Conservation (phyloP, 2,113 vertebrate genomes). For the Ranitomeya variabilis region DNA sequence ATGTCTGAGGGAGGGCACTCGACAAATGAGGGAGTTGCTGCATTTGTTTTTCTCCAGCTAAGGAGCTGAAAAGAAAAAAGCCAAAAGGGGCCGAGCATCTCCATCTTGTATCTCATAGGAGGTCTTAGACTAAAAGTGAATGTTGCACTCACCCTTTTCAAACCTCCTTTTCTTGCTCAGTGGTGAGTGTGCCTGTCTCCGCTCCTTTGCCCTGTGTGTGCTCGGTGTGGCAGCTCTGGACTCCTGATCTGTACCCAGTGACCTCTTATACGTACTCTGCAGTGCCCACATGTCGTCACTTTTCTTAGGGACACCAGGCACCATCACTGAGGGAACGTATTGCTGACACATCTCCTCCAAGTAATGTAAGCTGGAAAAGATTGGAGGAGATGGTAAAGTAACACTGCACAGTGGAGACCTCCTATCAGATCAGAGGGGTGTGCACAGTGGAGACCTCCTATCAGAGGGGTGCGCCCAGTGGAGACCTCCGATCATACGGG, state of each 20-base stretch:
- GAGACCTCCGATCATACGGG: too few species aligned
- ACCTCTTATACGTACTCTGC: constrained; percentile 72
- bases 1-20: too few species aligned
- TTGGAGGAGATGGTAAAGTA: background rate
- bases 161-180: background rate
- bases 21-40: too few species aligned
- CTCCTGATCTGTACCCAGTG: constrained; percentile 64
- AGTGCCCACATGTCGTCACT: constrained; percentile 63
- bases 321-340: constrained; percentile 59
- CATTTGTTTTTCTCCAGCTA: too few species aligned
- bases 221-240: background rate
- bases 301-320: background rate
- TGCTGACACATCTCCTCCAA: constrained; percentile 69
- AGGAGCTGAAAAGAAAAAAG: too few species aligned
- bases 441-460: too few species aligned
- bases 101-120: too few species aligned
- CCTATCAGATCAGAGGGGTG: too few species aligned
- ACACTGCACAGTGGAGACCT: background rate
- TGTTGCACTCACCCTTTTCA: constrained; percentile 33
- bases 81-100: too few species aligned
- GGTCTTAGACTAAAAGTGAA: too few species aligned
- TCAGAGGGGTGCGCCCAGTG: too few species aligned
- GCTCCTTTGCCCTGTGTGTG: background rate
- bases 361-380: constrained; percentile 66
- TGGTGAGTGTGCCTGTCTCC: background rate